Percentiles rank a stretch among this genome's conserved stretches.
Conservation (phyloP, 53 echinoderm and acorn worm genomes). For the Patiria pectinifera region DNA sequence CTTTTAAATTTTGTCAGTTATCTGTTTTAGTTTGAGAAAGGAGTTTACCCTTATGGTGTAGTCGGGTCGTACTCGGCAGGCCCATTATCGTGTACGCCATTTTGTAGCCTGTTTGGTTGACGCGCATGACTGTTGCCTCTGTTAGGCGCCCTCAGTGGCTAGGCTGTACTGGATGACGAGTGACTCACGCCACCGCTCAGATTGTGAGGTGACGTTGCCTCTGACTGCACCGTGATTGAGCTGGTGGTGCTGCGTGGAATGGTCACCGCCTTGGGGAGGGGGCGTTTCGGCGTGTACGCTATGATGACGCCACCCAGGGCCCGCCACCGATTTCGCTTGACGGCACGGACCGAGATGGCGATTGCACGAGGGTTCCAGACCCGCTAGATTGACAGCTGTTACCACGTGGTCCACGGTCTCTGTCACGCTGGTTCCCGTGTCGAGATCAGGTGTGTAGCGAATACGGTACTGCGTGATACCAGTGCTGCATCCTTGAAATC, state of each 20-base stretch:
- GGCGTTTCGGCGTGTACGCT: constrained; percentile 36
- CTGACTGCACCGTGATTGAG: constrained; percentile 36
- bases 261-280: constrained; percentile 11
- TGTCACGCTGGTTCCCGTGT: neutral
- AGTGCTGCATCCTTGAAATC: constrained; percentile 23
- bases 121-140: neutral
- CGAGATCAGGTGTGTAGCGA: neutral
- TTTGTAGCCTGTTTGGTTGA: neutral
- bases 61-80: neutral
- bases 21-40: neutral
- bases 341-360: constrained; percentile 35
- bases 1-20: neutral
- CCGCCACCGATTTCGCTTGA: constrained; percentile 22
- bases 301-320: constrained; percentile 17
- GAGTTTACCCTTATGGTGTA: constrained; percentile 17
- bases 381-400: constrained; percentile 12
- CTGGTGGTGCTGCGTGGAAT: neutral
- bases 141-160: neutral
- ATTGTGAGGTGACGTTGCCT: constrained; percentile 45
- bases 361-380: constrained; percentile 53
- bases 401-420: neutral
- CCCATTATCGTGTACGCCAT: neutral
- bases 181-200: constrained; percentile 50
- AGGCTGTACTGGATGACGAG: constrained; percentile 19
- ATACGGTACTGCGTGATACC: constrained; percentile 34